These are phyloP conservation scores for Falcunculus frontatus DNA, from an alignment of 2,113 vertebrate species.

Conservation along the genomic window DNA sequence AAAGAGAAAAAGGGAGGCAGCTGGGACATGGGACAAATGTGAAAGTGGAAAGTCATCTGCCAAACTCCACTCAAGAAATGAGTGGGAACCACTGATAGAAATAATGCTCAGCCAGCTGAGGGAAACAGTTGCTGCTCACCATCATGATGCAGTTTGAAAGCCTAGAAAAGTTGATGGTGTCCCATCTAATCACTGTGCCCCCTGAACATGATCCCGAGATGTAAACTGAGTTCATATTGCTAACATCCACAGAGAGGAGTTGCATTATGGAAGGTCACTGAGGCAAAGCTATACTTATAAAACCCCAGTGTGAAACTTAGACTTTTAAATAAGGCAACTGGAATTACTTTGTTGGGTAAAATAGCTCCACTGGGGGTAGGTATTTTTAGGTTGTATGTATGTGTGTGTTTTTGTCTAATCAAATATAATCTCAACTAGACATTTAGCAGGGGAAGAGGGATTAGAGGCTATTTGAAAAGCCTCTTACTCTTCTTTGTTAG, in stretches of 20 bases:
- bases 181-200: background rate
- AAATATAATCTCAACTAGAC: constrained; percentile 72
- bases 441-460: constrained; percentile 67
- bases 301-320: constrained; percentile 61
- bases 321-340: constrained; percentile 71
- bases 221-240: background rate
- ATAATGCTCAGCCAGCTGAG: background rate
- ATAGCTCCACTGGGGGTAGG: constrained; percentile 61
- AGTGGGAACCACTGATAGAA: background rate
- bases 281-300: constrained; percentile 60
- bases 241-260: constrained; percentile 27
- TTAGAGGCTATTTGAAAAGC: constrained; percentile 67
- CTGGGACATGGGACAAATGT: background rate
- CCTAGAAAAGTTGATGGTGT: constrained; percentile 19
- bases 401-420: constrained; percentile 67
- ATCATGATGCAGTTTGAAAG: background rate
- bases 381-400: constrained; percentile 66
- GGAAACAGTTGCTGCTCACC: background rate
- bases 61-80: background rate
- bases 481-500: constrained; percentile 68
- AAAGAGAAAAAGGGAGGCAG: background rate
- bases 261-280: constrained; percentile 50
- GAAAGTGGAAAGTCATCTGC: background rate
- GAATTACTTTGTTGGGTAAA: constrained; percentile 69
- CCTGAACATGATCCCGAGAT: background rate